These are phyloP conservation scores for Heliothis peltigera DNA, from an alignment of 2,888 invertebrate species.

Conservation along the genomic window DNA sequence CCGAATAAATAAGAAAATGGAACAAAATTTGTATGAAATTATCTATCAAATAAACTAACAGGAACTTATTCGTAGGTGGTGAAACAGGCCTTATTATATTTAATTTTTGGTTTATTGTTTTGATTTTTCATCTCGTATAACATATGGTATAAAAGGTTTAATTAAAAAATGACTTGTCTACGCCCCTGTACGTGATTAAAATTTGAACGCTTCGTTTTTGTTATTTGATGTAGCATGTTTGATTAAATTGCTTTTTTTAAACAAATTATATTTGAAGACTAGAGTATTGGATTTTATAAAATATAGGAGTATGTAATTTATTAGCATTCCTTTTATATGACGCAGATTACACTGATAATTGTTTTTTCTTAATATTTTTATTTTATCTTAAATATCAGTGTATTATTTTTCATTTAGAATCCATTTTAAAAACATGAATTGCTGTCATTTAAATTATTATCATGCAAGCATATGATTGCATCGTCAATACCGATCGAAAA, in stretches of 20 bases:
- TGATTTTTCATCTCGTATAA: neutral
- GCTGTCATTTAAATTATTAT: slow-evolving; percentile 14
- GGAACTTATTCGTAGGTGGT: no score
- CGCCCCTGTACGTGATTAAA: neutral
- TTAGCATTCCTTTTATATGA: slow-evolving; percentile 4
- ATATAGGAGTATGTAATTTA: slow-evolving; percentile 4
- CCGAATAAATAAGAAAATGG: no score
- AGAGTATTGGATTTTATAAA: neutral
- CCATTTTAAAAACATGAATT: slow-evolving; percentile 7
- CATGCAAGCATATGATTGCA: slow-evolving; percentile 30
- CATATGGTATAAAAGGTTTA: neutral
- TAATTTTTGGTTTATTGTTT: neutral
- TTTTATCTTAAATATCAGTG: no score
- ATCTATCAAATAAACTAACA: no score
- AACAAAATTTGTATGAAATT: no score
- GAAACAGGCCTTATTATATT: no score
- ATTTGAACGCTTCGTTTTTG: neutral
- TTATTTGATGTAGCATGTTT: neutral
- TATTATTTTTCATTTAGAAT: neutral
- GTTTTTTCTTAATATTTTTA: neutral
- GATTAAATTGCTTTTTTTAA: slow-evolving; percentile 7
- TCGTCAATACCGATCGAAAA: slow-evolving; percentile 45
- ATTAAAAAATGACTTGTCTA: slow-evolving; percentile 3
- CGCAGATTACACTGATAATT: neutral
- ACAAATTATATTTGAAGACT: neutral